A percentile compares a stretch with the other conserved stretches of the same genome.
Conservation (phyloP, 2,888 invertebrate species). For the Stenodema calcarata region DNA sequence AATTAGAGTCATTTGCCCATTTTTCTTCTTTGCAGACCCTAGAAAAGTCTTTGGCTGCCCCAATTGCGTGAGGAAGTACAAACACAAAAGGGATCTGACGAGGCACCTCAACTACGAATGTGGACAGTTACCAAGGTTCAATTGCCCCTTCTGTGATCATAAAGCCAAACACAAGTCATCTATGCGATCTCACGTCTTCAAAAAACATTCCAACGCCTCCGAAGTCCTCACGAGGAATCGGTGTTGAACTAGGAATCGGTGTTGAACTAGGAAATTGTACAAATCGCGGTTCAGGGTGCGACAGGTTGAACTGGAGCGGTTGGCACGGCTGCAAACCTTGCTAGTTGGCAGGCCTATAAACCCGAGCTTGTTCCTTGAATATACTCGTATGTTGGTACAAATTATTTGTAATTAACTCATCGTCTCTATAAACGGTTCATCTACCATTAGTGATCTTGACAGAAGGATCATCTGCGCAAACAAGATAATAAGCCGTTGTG, state of each 20-base stretch:
- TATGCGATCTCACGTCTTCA: slow-evolving; percentile 51
- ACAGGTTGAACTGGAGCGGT: no score
- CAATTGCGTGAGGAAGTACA: slow-evolving; percentile 51
- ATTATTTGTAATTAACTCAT: no score
- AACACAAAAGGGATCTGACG: slow-evolving; percentile 51
- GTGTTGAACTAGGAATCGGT: not conserved
- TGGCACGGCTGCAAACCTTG: no score
- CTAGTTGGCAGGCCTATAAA: no score
- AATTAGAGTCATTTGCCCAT: not conserved
- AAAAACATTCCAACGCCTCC: slow-evolving; percentile 12
- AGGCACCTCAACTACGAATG: slow-evolving; percentile 57
- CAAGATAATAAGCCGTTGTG: no score
- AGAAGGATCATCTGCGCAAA: no score
- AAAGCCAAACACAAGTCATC: slow-evolving; percentile 57
- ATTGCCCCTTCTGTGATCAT: slow-evolving; percentile 58
- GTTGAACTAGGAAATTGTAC: not conserved
- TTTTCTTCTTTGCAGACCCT: not conserved
- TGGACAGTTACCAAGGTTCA: slow-evolving; percentile 59
- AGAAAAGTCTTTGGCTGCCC: slow-evolving; percentile 45
- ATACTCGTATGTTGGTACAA: no score
- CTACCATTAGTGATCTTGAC: no score
- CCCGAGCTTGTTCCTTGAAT: no score
- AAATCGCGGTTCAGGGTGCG: no score
- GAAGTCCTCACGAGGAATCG: not conserved
- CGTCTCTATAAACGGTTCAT: no score